Base-by-base conservation (phyloP, 2,888 invertebrate species). In the Nomada flava region DNA sequence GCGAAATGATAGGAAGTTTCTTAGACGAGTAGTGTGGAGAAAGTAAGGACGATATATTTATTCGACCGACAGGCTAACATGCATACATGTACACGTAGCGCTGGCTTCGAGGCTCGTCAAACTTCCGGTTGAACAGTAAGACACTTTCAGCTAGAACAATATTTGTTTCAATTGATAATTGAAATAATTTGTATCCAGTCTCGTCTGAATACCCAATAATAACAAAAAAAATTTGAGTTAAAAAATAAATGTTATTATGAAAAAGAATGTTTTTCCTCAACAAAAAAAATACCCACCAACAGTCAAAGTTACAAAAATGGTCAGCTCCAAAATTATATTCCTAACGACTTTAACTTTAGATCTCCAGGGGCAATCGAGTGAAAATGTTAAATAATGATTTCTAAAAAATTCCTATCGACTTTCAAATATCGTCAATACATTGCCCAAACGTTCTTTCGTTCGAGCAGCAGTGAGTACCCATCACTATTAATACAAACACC, bases 41-140 rank as follows among this genome's bases (percentile, higher is more conserved):
- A 91, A 91, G 91, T 90, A 88, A 86, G 79, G 80, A 86, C 85
- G 87, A 88, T 83, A 84, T 79, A 88, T 90, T 88, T 87, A 90
- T 90, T 87, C 85, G 85, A 86, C 75, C 85, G 85, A 76, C 86
- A 42, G 47, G 20, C 26, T 26, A 20, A 44, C 69, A 75, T 64
- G 36, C 57, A 64, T 69, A 52, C 5, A 18, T 9, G 7, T 64
- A 52, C 2, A 20, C 10, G 7, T 50, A 76, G 79, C 65, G 36
- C 70, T 79, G 64, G 70, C 52, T 42, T 20, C 26, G 29, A 79
- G n/a, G 2, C 20, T 47, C 0, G 20, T n/a, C 7, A 2, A n/a
- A 18, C 1, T 13, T 42, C 20, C n/a, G 15, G 0, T 29, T 15
- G 42, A 29, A 63, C 4, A 11, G n/a, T 9, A 2, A 18, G 23